Conservation (phyloP, 2,797 vertebrate species). For the Cetoscarus ocellatus region DNA sequence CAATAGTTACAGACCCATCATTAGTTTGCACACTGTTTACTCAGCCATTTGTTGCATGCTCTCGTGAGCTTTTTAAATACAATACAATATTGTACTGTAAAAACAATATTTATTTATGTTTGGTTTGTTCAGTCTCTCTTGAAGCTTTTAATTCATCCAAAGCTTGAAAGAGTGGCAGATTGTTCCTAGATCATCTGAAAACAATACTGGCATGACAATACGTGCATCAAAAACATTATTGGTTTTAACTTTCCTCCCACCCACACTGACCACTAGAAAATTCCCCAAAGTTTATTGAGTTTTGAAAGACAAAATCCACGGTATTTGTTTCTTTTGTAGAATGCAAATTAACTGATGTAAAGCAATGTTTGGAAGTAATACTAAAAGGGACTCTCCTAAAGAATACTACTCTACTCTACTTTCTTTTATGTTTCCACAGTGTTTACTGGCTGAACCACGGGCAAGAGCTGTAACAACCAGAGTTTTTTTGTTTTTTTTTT, state of each 20-base stretch:
- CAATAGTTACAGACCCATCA: constrained; percentile 3
- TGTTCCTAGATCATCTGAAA: background rate
- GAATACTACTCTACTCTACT: constrained; percentile 1
- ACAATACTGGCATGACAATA: background rate
- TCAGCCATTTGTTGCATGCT: background rate
- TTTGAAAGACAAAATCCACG: background rate
- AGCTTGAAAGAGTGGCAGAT: background rate
- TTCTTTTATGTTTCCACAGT: constrained; percentile 8
- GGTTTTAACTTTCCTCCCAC: background rate
- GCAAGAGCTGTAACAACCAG: background rate
- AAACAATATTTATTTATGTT: background rate
- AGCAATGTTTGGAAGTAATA: background rate
- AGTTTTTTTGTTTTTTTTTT: background rate
- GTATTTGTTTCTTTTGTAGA: constrained; percentile 5
- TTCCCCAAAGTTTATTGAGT: background rate
- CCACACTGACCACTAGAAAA: background rate
- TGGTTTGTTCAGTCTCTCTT: background rate
- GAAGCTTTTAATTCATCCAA: background rate
- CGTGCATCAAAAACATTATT: background rate
- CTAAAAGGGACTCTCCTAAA: background rate
- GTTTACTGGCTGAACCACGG: constrained; percentile 7
- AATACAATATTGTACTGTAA: background rate
- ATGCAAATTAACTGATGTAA: background rate
- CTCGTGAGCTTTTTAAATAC: background rate
- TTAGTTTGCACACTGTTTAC: background rate